Percentiles rank a stretch among this genome's conserved stretches.
These are phyloP conservation scores for Manis javanica DNA, from an alignment of 2,797 vertebrate species.

Conservation along the genomic window DNA sequence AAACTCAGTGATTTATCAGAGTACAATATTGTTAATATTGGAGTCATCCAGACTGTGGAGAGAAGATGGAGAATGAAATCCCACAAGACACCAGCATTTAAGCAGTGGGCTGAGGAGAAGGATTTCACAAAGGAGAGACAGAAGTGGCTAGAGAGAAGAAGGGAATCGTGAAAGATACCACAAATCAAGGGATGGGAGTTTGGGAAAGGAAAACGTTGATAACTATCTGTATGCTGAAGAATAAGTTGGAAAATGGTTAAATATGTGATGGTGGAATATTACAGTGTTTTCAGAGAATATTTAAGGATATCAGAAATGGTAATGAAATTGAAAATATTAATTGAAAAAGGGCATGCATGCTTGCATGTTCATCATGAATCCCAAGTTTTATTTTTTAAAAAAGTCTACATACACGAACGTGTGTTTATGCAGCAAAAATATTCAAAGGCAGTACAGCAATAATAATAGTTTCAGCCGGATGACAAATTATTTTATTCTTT, in stretches of 20 bases:
- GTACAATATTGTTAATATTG: neutral
- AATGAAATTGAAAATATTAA: neutral
- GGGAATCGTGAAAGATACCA: neutral
- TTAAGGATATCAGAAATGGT: neutral
- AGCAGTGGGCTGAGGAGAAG: neutral
- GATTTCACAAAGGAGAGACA: neutral
- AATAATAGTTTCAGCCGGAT: slow-evolving; percentile 15
- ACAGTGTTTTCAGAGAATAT: neutral
- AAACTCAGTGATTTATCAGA: neutral
- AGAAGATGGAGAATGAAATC: neutral
- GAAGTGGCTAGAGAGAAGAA: neutral
- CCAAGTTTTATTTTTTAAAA: neutral
- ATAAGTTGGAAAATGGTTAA: neutral
- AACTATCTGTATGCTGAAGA: neutral
- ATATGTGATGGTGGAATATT: neutral
- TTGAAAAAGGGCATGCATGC: neutral
- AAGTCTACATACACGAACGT: neutral
- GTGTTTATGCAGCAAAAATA: slow-evolving; percentile 14
- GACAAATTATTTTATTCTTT: neutral
- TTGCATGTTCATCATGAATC: neutral
- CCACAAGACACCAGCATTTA: no score
- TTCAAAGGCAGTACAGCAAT: neutral
- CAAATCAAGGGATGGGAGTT: neutral
- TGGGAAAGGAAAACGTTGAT: slow-evolving; percentile 1
- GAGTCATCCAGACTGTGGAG: neutral